phyloP scores from a whole-genome alignment of 2,888 invertebrate species.

The Drosophila demipolita region DNA sequence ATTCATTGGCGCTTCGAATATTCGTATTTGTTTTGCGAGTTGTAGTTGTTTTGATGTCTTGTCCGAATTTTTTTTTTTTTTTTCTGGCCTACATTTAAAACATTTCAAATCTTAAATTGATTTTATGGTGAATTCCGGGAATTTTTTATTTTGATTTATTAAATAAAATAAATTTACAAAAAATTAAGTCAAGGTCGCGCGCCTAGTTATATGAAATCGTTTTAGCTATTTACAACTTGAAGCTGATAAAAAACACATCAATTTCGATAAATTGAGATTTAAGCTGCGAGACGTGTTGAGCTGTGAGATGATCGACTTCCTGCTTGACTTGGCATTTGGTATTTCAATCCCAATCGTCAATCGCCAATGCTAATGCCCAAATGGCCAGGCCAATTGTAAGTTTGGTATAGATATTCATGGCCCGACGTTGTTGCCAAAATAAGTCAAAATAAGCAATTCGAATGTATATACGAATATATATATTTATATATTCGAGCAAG shows the following conservation, averaged over 20 bases:
- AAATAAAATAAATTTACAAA: background rate
- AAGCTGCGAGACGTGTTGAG: background rate
- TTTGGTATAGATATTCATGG: conserved; percentile 15
- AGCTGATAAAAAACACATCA: conserved; percentile 1
- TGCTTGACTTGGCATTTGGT: background rate
- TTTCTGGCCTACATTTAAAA: conserved; percentile 59
- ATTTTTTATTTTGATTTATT: background rate
- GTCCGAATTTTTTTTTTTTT: background rate
- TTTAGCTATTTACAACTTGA: background rate
- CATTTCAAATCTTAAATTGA: conserved; percentile 8
- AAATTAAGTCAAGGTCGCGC: background rate
- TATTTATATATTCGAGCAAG: conserved; percentile 15
- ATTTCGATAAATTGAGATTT: background rate
- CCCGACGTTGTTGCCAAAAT: background rate
- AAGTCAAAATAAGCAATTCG: conserved; percentile 27
- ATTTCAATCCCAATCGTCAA: background rate
- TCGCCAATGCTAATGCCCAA: conserved; percentile 4
- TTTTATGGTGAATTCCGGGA: conserved; percentile 17
- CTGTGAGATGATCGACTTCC: conserved; percentile 19
- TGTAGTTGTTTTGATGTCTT: conserved; percentile 16
- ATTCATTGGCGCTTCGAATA: conserved; percentile 68
- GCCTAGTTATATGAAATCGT: no score
- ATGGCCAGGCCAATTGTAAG: background rate
- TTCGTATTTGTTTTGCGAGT: conserved; percentile 17
- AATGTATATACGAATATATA: conserved; percentile 1